These are phyloP conservation scores for Ariopsis seemanni DNA, from an alignment of 2,113 vertebrate species.

Conservation along the genomic window DNA sequence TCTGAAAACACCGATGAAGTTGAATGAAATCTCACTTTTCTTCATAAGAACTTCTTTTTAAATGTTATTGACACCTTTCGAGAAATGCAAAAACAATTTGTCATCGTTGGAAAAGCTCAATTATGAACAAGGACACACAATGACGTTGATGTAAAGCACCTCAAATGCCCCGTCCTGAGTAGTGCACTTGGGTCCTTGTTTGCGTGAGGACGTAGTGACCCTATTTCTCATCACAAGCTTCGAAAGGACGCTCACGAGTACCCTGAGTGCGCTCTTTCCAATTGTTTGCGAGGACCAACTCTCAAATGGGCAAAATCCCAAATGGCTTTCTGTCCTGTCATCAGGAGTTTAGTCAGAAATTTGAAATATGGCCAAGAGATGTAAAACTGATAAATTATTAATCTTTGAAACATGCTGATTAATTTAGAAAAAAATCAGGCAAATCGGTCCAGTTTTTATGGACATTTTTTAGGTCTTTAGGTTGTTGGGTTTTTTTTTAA, in stretches of 20 bases:
- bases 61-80: not conserved
- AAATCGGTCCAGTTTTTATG: too few species aligned
- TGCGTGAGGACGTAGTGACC: not conserved
- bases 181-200: not conserved
- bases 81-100: not conserved
- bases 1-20: constrained; percentile 62
- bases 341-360: too few species aligned
- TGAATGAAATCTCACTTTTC: not conserved
- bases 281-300: not conserved
- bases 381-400: too few species aligned
- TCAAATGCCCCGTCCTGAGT: not conserved
- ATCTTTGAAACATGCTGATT: too few species aligned
- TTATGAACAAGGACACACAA: not conserved
- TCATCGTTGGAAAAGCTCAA: not conserved
- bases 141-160: not conserved
- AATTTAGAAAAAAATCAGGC: too few species aligned
- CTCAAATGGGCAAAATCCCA: not conserved
- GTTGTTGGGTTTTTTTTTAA: too few species aligned
- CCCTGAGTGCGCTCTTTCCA: not conserved
- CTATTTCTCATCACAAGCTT: not conserved
- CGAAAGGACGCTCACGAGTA: not conserved
- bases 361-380: too few species aligned
- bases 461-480: too few species aligned
- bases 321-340: not conserved
- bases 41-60: not conserved